Percentiles rank a stretch among this genome's conserved stretches.
Conservation (phyloP, 2,797 vertebrate species). For the Tragelaphus eurycerus region DNA sequence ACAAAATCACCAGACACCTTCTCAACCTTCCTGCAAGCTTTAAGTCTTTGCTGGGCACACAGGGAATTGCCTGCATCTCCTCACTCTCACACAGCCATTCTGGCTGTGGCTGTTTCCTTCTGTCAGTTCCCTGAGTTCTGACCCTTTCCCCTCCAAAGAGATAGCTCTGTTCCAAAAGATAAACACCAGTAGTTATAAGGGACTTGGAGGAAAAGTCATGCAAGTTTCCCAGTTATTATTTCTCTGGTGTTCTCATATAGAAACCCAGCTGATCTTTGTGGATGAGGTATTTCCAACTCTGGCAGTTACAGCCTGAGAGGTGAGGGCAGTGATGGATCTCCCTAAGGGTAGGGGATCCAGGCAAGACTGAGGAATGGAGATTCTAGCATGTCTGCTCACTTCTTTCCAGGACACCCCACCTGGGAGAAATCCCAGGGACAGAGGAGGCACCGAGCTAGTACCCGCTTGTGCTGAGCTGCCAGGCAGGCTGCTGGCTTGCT, state of each 20-base stretch:
- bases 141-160: slow-evolving; percentile 15
- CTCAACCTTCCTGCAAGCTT: background rate
- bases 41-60: background rate
- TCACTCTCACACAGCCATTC: background rate
- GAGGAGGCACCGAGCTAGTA: slow-evolving; percentile 64
- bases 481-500: slow-evolving; percentile 54
- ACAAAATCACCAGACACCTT: background rate
- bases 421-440: slow-evolving; percentile 76
- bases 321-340: slow-evolving; percentile 41
- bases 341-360: background rate
- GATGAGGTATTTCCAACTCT: slow-evolving; percentile 38
- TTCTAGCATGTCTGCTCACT: background rate
- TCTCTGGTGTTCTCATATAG: slow-evolving; percentile 33
- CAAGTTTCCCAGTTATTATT: background rate
- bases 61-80: background rate
- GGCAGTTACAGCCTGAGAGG: slow-evolving; percentile 10
- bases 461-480: slow-evolving; percentile 46
- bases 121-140: background rate
- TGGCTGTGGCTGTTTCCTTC: background rate
- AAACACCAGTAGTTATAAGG: slow-evolving; percentile 26
- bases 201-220: slow-evolving; percentile 18
- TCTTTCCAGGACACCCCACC: slow-evolving; percentile 49
- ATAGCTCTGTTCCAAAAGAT: slow-evolving; percentile 49
- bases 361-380: background rate
- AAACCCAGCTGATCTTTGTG: slow-evolving; percentile 50